These are phyloP conservation scores for Akabosia matsudoensis DNA, from an alignment of 1,140 invertebrate genomes.

Conservation along the genomic window DNA sequence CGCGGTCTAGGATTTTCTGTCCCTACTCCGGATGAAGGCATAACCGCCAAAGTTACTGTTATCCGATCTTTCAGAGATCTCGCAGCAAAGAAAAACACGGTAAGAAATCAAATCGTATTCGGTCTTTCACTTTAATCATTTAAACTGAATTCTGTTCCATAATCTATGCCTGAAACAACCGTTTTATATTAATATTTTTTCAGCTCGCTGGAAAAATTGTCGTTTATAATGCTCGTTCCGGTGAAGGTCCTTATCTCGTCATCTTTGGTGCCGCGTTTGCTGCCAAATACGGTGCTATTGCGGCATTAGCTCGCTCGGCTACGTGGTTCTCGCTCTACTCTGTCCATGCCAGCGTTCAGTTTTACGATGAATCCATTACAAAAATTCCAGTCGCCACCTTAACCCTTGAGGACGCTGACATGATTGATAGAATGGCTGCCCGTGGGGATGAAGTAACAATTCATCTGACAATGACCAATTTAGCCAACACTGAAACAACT, in stretches of 20 bases:
- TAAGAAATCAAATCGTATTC: not conserved
- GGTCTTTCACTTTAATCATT: not conserved
- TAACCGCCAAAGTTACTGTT: constrained; percentile 51
- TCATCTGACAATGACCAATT: constrained; percentile 51
- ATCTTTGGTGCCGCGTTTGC: constrained; percentile 21
- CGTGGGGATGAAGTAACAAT: constrained; percentile 52
- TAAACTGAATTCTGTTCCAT: not conserved
- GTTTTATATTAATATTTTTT: constrained; percentile 21
- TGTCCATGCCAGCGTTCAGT: constrained; percentile 42
- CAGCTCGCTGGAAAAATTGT: constrained; percentile 54
- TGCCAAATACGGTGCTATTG: constrained; percentile 54
- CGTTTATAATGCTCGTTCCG: constrained; percentile 51
- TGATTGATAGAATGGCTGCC: constrained; percentile 53
- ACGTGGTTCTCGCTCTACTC: constrained; percentile 53
- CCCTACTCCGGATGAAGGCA: constrained; percentile 50
- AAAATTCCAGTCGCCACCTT: constrained; percentile 56
- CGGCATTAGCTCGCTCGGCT: constrained; percentile 54
- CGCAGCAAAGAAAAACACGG: not conserved
- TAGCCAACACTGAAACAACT: constrained; percentile 47
- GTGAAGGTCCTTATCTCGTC: constrained; percentile 47
- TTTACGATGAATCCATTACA: constrained; percentile 42
- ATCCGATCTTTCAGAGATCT: constrained; percentile 50
- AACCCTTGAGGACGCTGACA: constrained; percentile 58
- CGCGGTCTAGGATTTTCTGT: constrained; percentile 52
- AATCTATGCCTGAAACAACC: not conserved